Evolutionary conservation across 2,888 invertebrate species (phyloP), one percentile per base, ranked within the genome.

Genomic region (Biston stratarius): DNA sequence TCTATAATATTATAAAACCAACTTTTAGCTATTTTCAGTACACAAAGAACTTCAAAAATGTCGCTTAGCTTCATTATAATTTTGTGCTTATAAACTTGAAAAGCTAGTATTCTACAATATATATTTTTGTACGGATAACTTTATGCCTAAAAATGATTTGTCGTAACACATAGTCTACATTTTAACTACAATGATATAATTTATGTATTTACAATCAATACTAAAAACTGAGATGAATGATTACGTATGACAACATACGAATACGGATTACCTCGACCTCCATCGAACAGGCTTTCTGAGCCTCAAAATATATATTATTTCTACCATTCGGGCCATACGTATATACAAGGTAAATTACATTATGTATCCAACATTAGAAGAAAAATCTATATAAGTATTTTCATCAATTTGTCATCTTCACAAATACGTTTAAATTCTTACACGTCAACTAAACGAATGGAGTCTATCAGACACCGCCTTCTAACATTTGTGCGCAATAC

Each of bases 331-430:
- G 82, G 92, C 88, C 92, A 91, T 92, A 93, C 93, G 92, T 93
- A 92, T 92, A 84, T 93, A 93, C 93, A 92, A 86, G 87, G 85
- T 91, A 85, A 88, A 89, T 89, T 90, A 91, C 89, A 91, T 83
- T 79, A 84, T 84, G 84, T 87, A 86, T 88, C 79, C 87, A 91
- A 89, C 87, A 84, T 88, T 86, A 86, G 83, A 86, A 83, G 86
- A 87, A 83, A 86, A 85, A 84, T 85, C 56, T 68, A 67, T 67
- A 49, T 63, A 86, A 81, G 77, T 83, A 81, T 80, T 81, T 82
- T 86, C 82, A 81, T 79, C 85, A 81, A 81, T 82, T 85, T 86
- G 76, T 85, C 45, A 12, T 66, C 53, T 64, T 64, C 66, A 69
- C 69, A 67, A 66, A 61, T 61, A 59, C 63, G 63, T 64, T 85